A percentile compares a stretch with the other conserved stretches of the same genome.
These are phyloP conservation scores for Coregonus suidteri DNA, from an alignment of 2,797 vertebrate species.

Conservation along the genomic window DNA sequence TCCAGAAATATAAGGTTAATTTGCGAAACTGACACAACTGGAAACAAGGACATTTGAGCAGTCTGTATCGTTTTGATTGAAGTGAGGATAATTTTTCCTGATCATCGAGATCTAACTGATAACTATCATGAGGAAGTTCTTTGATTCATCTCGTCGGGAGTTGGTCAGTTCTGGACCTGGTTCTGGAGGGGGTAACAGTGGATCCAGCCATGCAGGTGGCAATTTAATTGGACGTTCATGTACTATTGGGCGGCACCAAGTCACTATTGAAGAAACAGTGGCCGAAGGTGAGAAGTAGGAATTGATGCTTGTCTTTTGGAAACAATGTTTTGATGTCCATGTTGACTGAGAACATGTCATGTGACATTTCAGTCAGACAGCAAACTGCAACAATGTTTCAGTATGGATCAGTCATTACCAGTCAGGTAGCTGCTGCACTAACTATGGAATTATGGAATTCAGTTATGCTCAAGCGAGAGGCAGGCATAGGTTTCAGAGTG, in stretches of 20 bases:
- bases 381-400: conserved; percentile 2
- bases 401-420: neutral
- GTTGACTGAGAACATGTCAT: neutral
- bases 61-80: neutral
- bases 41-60: conserved; percentile 2
- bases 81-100: neutral
- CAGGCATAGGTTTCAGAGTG: neutral
- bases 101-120: neutral
- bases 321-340: neutral
- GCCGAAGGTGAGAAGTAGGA: conserved; percentile 86
- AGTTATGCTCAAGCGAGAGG: no score
- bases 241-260: conserved; percentile 90
- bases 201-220: conserved; percentile 83
- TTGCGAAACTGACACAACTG: conserved; percentile 29
- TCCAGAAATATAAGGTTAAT: conserved; percentile 21
- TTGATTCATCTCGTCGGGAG: conserved; percentile 91
- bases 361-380: conserved; percentile 1
- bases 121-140: conserved; percentile 94
- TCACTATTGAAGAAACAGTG: conserved; percentile 95
- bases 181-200: conserved; percentile 81
- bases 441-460: no score
- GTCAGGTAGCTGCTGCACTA: neutral
- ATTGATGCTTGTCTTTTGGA: neutral
- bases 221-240: conserved; percentile 93
- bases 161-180: conserved; percentile 91